phyloP scores from a whole-genome alignment of 2,797 vertebrate genomes.

The Microchirus variegatus region DNA sequence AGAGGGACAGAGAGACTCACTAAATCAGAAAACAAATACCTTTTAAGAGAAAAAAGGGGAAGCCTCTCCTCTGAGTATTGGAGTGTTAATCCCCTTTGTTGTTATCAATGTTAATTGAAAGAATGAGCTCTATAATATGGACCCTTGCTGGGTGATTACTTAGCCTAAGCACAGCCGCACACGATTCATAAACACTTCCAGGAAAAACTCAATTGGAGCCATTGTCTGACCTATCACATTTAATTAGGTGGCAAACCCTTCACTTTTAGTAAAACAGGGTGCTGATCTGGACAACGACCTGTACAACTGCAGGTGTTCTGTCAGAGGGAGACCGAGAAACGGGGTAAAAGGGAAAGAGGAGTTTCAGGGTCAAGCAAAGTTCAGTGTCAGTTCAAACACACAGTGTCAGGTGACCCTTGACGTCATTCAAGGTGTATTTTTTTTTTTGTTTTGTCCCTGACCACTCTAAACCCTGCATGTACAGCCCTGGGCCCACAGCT shows the following conservation, averaged over 20 bases:
- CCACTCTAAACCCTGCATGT: conserved; percentile 6
- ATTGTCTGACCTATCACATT: conserved; percentile 47
- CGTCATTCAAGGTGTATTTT: conserved; percentile 24
- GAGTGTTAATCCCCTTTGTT: conserved; percentile 69
- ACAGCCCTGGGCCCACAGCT: not conserved
- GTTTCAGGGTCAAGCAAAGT: conserved; percentile 45
- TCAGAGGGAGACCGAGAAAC: not conserved
- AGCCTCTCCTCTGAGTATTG: conserved; percentile 30
- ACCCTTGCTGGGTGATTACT: conserved; percentile 63
- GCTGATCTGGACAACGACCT: conserved; percentile 42
- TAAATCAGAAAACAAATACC: conserved; percentile 30
- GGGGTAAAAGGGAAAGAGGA: conserved; percentile 14
- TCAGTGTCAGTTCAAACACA: conserved; percentile 27
- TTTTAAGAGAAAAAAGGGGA: conserved; percentile 28
- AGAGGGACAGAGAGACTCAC: not conserved
- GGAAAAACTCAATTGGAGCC: conserved; percentile 47
- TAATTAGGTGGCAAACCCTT: conserved; percentile 44
- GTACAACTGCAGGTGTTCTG: conserved; percentile 9
- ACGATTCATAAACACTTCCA: conserved; percentile 67
- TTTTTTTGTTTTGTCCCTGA: conserved; percentile 7
- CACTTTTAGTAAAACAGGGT: not conserved
- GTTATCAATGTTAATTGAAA: conserved; percentile 74
- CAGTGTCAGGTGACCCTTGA: conserved; percentile 41
- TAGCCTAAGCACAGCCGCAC: conserved; percentile 45
- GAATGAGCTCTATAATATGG: conserved; percentile 64